These are phyloP conservation scores for Leptinotarsa texana DNA, from an alignment of 1,140 invertebrate species.

Conservation along the genomic window DNA sequence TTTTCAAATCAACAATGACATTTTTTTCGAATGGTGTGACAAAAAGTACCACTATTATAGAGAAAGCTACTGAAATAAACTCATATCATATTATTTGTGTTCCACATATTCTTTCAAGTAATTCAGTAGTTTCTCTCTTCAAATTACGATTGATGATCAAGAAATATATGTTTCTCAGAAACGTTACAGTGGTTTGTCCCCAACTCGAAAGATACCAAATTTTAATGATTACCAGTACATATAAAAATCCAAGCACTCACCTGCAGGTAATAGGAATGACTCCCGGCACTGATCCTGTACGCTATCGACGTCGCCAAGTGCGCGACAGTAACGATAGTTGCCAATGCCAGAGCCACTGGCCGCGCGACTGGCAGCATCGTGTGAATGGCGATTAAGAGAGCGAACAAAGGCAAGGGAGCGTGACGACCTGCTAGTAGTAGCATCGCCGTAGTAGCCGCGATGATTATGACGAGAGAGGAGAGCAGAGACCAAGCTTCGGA, in stretches of 20 bases:
- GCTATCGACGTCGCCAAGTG: slow-evolving; percentile 62
- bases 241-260: slow-evolving; percentile 47
- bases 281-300: slow-evolving; percentile 53
- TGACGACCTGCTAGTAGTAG: slow-evolving; percentile 59
- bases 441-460: slow-evolving; percentile 57
- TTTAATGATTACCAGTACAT: no score
- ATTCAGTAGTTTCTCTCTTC: no score
- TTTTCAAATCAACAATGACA: no score
- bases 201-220: no score
- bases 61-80: no score
- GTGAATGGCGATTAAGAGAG: slow-evolving; percentile 69
- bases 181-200: no score
- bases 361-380: slow-evolving; percentile 73
- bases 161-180: no score
- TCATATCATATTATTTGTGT: no score
- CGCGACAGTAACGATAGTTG: slow-evolving; percentile 62
- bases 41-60: no score
- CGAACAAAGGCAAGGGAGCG: slow-evolving; percentile 67
- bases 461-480: slow-evolving; percentile 59
- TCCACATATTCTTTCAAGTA: no score
- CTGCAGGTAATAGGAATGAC: slow-evolving; percentile 59
- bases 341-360: slow-evolving; percentile 64
- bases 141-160: no score
- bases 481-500: slow-evolving; percentile 60
- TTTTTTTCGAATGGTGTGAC: no score